Evolutionary conservation across 2,888 invertebrate genomes (phyloP), one percentile per base, ranked within the genome.

Genomic region (Andrena fulva): DNA sequence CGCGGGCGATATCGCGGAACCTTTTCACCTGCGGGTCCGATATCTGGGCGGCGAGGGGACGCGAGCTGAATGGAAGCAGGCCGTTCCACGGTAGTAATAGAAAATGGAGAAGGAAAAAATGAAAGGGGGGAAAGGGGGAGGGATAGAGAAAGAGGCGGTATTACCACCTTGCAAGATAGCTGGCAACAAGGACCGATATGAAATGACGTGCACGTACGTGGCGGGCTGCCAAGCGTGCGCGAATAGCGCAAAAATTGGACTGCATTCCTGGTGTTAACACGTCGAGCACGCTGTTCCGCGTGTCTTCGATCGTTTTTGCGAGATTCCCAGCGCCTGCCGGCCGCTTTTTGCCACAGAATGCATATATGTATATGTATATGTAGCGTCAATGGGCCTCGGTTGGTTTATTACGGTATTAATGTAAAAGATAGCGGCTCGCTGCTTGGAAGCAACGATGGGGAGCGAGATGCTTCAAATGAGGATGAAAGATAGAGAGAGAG

Each of bases 231-330:
- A 87, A 64, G 70, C 71, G 56, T 72, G 78, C 67, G 70, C 35
- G 67, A 71, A 77, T 78, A 70, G 84, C n/a, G 82, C 67, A 89
- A 89, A 90, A 90, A 90, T 91, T 80, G 83, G 70, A 82, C 87
- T 54, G 88, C 90, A 90, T 91, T 91, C 90, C 85, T 80, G 64
- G 77, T 84, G 86, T 89, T 84, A 88, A 82, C 83, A 85, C 84
- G 78, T 81, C 84, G 75, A 63, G 63, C 75, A 78, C 82, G 85
- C 77, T 84, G 82, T 88, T 88, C 86, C 88, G 87, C 85, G 82
- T 84, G 81, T 86, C 83, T 82, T 71, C 62, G 81, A 76, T 77
- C 77, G 81, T 88, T 85, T 85, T 84, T 86, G 86, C 76, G 74
- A 72, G 81, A 87, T 84, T 85, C 85, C 83, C 59, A 24, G 71